A percentile compares a stretch with the other conserved stretches of the same genome.
phyloP scores from a whole-genome alignment of 1,140 invertebrate genomes.

The Bombus polaris region DNA sequence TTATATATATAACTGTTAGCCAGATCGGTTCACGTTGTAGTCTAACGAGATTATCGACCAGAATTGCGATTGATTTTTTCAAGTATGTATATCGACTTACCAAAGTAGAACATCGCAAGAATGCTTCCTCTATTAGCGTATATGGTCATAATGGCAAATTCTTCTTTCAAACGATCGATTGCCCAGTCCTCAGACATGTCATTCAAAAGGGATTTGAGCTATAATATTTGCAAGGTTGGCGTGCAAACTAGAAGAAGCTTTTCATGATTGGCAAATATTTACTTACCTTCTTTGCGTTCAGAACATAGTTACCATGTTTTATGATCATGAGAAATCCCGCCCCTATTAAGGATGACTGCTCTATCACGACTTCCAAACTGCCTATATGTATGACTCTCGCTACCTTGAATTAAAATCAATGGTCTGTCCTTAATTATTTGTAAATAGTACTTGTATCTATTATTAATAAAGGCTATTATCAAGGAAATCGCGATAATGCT shows the following conservation, averaged over 20 bases:
- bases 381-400: background rate
- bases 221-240: background rate
- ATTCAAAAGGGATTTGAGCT: background rate
- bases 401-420: background rate
- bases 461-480: too few relatives aligned
- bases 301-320: background rate
- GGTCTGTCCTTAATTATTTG: background rate
- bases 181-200: background rate
- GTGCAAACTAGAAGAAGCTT: background rate
- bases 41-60: too few relatives aligned
- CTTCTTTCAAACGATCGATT: background rate
- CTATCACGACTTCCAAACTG: background rate
- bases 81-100: background rate
- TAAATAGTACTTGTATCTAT: background rate
- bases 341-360: background rate
- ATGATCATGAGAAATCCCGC: background rate
- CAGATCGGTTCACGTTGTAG: too few relatives aligned
- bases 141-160: background rate
- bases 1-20: too few relatives aligned
- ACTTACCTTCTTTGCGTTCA: background rate
- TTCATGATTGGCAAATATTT: background rate
- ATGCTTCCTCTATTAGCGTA: background rate
- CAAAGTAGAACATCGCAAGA: background rate
- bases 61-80: background rate
- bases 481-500: too few relatives aligned